Percentiles rank a stretch among this genome's conserved stretches.
These are phyloP conservation scores for Platycercus adscitus DNA, from an alignment of 2,113 vertebrate genomes.

Conservation along the genomic window DNA sequence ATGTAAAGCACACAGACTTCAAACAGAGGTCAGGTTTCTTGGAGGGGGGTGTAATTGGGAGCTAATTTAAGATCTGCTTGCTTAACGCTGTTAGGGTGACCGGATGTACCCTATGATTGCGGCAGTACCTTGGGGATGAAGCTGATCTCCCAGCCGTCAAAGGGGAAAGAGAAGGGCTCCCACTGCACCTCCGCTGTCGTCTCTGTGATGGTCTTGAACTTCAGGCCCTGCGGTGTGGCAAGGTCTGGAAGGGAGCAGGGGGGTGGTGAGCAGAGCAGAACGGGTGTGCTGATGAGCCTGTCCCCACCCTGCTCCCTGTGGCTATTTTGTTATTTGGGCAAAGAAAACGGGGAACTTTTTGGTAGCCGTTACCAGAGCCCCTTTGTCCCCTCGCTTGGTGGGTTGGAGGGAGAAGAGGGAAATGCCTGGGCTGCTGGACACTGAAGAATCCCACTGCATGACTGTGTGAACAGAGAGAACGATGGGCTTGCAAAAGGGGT, in stretches of 20 bases:
- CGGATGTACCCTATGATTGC: fast-evolving
- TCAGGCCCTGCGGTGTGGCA: conserved; percentile 88
- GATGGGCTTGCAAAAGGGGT: background rate
- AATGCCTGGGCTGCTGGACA: background rate
- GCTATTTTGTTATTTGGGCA: background rate
- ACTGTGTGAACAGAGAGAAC: fast-evolving
- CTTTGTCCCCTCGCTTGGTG: fast-evolving
- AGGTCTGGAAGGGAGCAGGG: conserved; percentile 85
- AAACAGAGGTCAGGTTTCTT: background rate
- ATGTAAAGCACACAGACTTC: background rate
- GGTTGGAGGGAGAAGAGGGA: background rate
- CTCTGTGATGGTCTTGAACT: conserved; percentile 95
- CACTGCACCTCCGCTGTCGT: conserved; percentile 95
- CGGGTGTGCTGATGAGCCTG: fast-evolving
- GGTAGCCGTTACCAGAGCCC: background rate
- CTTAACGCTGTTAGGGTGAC: background rate
- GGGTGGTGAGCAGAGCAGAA: background rate
- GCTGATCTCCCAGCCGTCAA: conserved; percentile 99
- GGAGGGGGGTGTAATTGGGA: background rate
- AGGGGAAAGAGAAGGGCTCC: conserved; percentile 91
- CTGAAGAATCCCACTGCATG: background rate
- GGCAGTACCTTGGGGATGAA: conserved; percentile 94
- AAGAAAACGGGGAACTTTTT: background rate
- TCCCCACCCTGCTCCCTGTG: background rate
- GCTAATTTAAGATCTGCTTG: fast-evolving